Evolutionary conservation across 2,113 vertebrate species (phyloP).

Genomic region (Catagonus wagneri): DNA sequence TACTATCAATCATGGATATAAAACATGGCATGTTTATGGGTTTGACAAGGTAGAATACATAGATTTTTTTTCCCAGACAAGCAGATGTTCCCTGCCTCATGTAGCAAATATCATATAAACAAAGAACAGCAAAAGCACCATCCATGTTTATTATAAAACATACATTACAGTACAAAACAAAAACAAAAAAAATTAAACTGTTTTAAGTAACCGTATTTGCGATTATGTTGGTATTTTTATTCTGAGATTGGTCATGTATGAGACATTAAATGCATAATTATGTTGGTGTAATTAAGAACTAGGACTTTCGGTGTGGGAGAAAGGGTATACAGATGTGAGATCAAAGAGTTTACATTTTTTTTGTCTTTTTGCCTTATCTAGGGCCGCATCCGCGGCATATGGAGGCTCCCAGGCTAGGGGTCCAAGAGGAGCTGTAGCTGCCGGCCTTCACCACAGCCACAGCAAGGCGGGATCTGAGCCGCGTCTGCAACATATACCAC

Average conservation of each 20-base stretch:
- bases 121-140: background rate
- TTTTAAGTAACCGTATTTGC: background rate
- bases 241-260: background rate
- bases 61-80: background rate
- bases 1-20: conserved; percentile 46
- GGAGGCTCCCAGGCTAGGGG: no score
- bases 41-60: conserved; percentile 1
- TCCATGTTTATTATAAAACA: conserved; percentile 23
- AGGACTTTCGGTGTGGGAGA: background rate
- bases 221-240: background rate
- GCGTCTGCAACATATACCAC: no score
- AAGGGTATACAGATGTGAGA: background rate
- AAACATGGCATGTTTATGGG: conserved; percentile 48
- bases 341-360: background rate
- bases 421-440: no score
- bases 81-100: background rate
- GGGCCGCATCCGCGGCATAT: no score
- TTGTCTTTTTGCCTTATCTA: no score
- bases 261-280: background rate
- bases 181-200: background rate
- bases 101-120: background rate
- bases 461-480: no score
- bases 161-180: background rate
- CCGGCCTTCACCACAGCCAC: no score
- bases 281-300: background rate